phyloP scores from a whole-genome alignment of 2,888 invertebrate genomes.

The Hetaerina titia region DNA sequence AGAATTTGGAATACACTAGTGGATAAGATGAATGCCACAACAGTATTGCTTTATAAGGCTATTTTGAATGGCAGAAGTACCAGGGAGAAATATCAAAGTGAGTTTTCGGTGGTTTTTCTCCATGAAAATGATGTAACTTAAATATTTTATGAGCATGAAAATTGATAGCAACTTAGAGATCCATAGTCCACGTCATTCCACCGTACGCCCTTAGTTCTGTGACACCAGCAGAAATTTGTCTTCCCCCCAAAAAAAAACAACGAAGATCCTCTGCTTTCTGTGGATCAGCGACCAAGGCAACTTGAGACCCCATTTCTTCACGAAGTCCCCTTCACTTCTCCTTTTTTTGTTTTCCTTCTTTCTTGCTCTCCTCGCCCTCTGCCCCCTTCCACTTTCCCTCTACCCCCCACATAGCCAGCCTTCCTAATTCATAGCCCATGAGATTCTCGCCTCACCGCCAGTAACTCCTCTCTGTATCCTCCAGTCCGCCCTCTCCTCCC shows the following conservation, averaged over 20 bases:
- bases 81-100: no score
- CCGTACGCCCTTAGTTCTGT: no score
- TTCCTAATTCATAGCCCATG: constrained; percentile 11
- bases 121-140: no score
- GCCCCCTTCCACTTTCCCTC: not conserved
- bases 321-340: not conserved
- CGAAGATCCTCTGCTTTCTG: not conserved
- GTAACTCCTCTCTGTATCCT: not conserved
- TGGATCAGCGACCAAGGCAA: not conserved
- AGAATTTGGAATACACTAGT: no score
- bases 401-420: not conserved
- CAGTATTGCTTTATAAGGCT: no score
- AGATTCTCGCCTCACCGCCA: not conserved
- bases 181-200: no score
- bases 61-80: no score
- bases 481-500: not conserved
- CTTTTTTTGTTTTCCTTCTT: not conserved
- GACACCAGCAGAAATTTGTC: not conserved
- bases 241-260: not conserved
- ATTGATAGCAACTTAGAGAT: no score
- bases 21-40: no score
- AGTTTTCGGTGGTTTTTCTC: no score
- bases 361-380: not conserved
- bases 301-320: not conserved
- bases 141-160: no score